Percentiles rank a stretch among this genome's conserved stretches.
Evolutionary conservation across 2,797 vertebrate genomes (phyloP).

Genomic region (Adelosebastes latens): DNA sequence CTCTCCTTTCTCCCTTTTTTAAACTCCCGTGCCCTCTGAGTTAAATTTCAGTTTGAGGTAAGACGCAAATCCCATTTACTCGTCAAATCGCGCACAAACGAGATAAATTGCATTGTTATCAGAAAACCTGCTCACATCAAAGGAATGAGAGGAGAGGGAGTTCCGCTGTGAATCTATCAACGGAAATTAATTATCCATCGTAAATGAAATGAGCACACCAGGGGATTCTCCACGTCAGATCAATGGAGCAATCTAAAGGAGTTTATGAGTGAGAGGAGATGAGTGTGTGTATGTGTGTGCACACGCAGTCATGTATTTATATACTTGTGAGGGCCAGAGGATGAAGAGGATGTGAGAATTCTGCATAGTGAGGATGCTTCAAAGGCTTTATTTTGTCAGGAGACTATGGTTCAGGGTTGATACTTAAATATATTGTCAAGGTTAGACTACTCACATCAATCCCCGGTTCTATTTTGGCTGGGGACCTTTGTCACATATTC

Average conservation of each 20-base stretch:
- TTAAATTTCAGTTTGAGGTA: slow-evolving; percentile 46
- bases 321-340: slow-evolving; percentile 6
- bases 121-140: slow-evolving; percentile 73
- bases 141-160: slow-evolving; percentile 65
- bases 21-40: slow-evolving; percentile 22
- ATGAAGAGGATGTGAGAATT: background rate
- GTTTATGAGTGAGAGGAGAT: slow-evolving; percentile 56
- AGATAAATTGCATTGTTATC: slow-evolving; percentile 75
- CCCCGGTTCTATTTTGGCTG: background rate
- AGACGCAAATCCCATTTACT: slow-evolving; percentile 69
- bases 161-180: slow-evolving; percentile 70
- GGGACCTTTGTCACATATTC: background rate
- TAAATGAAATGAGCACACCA: slow-evolving; percentile 75
- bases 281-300: slow-evolving; percentile 18
- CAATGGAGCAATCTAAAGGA: slow-evolving; percentile 73
- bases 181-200: slow-evolving; percentile 79
- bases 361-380: background rate
- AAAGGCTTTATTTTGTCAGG: background rate
- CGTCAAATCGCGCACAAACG: slow-evolving; percentile 53
- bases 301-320: background rate
- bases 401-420: background rate
- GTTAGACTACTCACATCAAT: background rate
- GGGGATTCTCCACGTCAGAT: slow-evolving; percentile 72
- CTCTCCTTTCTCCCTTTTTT: background rate
- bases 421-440: background rate